phyloP scores from a whole-genome alignment of 2,888 invertebrate genomes.

The Ophion obscuratus region DNA sequence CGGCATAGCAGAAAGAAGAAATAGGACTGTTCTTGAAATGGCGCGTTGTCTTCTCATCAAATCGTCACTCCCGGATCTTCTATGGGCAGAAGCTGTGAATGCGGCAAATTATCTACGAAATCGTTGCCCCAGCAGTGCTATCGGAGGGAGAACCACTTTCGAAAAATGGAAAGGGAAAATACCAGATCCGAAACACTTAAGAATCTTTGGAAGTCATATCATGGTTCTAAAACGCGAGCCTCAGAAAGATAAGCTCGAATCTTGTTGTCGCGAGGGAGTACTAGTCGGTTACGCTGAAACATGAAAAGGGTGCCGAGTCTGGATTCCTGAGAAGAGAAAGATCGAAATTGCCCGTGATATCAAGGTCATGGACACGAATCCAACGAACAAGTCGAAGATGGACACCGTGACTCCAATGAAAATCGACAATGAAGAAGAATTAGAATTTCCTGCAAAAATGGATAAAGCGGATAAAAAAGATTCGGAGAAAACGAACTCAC shows the following conservation, averaged over 20 bases:
- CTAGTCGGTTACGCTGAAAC: not conserved
- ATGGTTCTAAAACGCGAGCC: conserved; percentile 1
- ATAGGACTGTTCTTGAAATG: not conserved
- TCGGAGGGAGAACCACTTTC: not conserved
- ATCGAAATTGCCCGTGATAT: not conserved
- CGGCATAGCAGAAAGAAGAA: not conserved
- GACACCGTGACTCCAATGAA: not conserved
- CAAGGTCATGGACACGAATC: not conserved
- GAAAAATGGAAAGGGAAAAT: not conserved
- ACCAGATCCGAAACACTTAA: not conserved
- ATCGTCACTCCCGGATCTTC: not conserved
- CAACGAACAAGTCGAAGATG: not conserved
- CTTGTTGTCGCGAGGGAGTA: not conserved
- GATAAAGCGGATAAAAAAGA: too few relatives aligned
- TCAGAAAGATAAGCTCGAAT: not conserved
- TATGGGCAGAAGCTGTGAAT: not conserved
- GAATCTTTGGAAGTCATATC: not conserved
- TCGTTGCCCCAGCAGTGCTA: not conserved
- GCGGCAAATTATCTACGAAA: not conserved
- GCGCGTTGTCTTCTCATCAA: not conserved
- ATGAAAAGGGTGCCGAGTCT: too few relatives aligned
- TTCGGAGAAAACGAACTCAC: too few relatives aligned
- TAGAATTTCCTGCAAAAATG: too few relatives aligned
- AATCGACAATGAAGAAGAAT: too few relatives aligned
- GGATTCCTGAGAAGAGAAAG: not conserved